phyloP scores from a whole-genome alignment of 2,888 invertebrate species.

The Xanthorhoe designata region DNA sequence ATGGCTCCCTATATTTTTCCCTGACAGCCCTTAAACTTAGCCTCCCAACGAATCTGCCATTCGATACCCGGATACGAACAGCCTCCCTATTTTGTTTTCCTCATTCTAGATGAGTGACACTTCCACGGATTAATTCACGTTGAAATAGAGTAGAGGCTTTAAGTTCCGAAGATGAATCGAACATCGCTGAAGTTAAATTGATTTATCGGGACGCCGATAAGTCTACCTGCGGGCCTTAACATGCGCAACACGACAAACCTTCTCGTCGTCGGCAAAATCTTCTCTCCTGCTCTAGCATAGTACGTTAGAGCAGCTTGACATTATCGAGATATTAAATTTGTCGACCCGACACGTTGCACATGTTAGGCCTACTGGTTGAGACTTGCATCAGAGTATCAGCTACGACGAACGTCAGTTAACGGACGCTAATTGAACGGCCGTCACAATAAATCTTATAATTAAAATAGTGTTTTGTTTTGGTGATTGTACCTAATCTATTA shows the following conservation, averaged over 20 bases:
- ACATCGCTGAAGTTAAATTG: constrained; percentile 42
- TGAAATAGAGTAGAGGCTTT: constrained; percentile 30
- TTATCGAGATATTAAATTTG: too few relatives aligned
- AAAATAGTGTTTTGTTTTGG: too few relatives aligned
- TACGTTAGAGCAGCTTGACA: too few relatives aligned
- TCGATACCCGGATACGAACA: constrained; percentile 45
- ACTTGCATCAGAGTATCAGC: neutral
- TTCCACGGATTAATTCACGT: constrained; percentile 38
- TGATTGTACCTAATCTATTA: too few relatives aligned
- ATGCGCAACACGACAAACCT: too few relatives aligned
- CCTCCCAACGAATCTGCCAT: constrained; percentile 42
- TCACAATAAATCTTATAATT: too few relatives aligned
- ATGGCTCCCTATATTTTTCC: too few relatives aligned
- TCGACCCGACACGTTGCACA: too few relatives aligned
- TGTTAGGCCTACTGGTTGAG: too few relatives aligned
- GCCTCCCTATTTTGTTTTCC: constrained; percentile 48
- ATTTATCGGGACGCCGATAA: constrained; percentile 27
- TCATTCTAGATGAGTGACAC: constrained; percentile 44
- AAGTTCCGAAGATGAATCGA: constrained; percentile 40
- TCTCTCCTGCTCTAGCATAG: too few relatives aligned
- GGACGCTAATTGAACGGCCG: neutral
- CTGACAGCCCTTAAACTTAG: constrained; percentile 28
- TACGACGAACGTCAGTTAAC: neutral
- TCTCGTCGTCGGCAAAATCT: too few relatives aligned
- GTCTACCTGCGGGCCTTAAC: too few relatives aligned